A percentile compares a stretch with the other conserved stretches of the same genome.
Evolutionary conservation across 2,797 vertebrate species (phyloP).

Genomic region (Onychomys torridus): DNA sequence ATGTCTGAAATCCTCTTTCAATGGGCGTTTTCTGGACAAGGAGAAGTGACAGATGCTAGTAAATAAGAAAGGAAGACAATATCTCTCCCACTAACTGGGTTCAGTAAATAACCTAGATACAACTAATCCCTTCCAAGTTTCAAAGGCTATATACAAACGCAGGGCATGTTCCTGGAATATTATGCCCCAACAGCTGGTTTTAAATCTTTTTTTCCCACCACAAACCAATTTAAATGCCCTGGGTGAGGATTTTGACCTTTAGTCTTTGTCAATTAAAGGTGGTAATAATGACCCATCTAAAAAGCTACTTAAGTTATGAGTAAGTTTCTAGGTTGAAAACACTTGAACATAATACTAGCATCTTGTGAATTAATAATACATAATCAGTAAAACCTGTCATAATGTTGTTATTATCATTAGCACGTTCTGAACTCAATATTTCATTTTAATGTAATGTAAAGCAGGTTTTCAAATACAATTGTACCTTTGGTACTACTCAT

Average conservation of each 20-base stretch:
- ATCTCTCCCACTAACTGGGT: neutral
- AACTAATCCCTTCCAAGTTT: neutral
- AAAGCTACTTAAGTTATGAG: neutral
- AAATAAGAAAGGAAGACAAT: neutral
- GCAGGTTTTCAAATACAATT: neutral
- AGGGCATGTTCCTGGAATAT: neutral
- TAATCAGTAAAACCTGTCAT: neutral
- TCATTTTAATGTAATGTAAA: conserved; percentile 3
- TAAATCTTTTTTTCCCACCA: neutral
- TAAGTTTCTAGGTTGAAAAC: neutral
- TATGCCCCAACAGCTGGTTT: neutral
- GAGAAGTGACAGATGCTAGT: neutral
- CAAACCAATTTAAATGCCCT: neutral
- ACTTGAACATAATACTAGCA: neutral
- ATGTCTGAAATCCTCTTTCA: neutral
- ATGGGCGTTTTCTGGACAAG: neutral
- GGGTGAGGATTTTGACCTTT: neutral
- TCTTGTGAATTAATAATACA: neutral
- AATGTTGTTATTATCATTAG: neutral
- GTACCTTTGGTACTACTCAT: neutral
- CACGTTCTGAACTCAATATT: neutral
- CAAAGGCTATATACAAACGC: neutral
- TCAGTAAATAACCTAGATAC: neutral
- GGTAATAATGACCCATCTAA: neutral
- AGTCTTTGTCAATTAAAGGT: neutral